phyloP scores from a whole-genome alignment of 2,113 vertebrate genomes.

The Alouatta palliata region DNA sequence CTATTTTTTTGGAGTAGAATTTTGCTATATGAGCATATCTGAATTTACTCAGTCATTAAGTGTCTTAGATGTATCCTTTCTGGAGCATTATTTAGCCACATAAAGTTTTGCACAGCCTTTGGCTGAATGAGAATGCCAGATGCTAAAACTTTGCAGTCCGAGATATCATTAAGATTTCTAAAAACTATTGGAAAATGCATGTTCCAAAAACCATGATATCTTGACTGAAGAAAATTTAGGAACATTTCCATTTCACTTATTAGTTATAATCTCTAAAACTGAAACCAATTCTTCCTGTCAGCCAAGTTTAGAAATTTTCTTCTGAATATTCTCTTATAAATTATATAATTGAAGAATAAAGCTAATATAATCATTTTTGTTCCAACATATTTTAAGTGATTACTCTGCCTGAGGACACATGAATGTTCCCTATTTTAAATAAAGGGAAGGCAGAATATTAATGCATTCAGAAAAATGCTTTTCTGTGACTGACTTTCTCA shows the following conservation, averaged over 20 bases:
- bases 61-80: conserved; percentile 73
- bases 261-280: not conserved
- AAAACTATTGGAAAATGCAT: conserved; percentile 60
- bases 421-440: not conserved
- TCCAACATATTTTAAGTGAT: not conserved
- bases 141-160: conserved; percentile 59
- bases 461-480: not conserved
- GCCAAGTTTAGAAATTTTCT: not conserved
- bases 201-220: not conserved
- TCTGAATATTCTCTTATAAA: not conserved
- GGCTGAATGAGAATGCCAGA: conserved; percentile 73
- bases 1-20: not conserved
- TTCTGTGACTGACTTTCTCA: not conserved
- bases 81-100: conserved; percentile 77
- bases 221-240: not conserved
- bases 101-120: conserved; percentile 77
- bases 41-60: conserved; percentile 45
- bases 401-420: not conserved
- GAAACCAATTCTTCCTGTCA: not conserved
- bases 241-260: not conserved
- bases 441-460: not conserved
- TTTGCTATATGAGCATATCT: not conserved
- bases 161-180: conserved; percentile 77
- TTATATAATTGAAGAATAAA: conserved; percentile 29
- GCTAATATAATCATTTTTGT: not conserved